These are phyloP conservation scores for Oriolus oriolus DNA, from an alignment of 2,113 vertebrate genomes.

Conservation along the genomic window DNA sequence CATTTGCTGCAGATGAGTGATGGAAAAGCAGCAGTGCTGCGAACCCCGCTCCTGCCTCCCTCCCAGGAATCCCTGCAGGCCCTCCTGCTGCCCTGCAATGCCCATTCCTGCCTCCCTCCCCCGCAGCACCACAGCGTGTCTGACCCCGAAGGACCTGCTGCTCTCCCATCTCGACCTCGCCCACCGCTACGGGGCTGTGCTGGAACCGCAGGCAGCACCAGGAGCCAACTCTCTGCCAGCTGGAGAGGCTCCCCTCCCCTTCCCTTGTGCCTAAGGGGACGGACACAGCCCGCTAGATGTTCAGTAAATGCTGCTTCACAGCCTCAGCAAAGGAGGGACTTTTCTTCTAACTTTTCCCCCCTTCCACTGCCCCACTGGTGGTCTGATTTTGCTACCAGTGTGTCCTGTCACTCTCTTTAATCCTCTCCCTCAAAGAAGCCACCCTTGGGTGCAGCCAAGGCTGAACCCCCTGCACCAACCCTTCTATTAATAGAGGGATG, in stretches of 20 bases:
- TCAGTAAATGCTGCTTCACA: neutral
- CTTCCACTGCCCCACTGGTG: neutral
- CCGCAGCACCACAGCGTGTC: neutral
- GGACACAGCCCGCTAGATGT: neutral
- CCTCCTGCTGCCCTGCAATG: neutral
- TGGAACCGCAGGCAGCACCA: rapidly evolving
- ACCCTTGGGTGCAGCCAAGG: neutral
- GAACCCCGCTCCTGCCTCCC: neutral
- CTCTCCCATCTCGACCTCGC: neutral
- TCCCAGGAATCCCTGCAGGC: neutral
- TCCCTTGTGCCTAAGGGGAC: rapidly evolving
- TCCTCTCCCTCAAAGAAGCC: neutral
- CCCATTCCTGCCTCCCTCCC: neutral
- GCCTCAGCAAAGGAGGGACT: neutral
- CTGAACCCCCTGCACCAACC: neutral
- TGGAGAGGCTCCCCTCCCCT: neutral
- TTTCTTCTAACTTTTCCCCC: neutral
- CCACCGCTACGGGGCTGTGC: neutral
- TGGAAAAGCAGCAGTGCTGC: slow-evolving; percentile 4
- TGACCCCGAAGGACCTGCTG: neutral
- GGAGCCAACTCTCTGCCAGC: neutral
- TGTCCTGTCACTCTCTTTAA: neutral
- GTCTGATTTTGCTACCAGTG: neutral
- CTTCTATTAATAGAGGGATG: slow-evolving; percentile 41
- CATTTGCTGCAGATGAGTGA: slow-evolving; percentile 50